Percentiles rank a stretch among this genome's conserved stretches.
Conservation (phyloP, 2,797 vertebrate species). For the Enteromius mattozi region DNA sequence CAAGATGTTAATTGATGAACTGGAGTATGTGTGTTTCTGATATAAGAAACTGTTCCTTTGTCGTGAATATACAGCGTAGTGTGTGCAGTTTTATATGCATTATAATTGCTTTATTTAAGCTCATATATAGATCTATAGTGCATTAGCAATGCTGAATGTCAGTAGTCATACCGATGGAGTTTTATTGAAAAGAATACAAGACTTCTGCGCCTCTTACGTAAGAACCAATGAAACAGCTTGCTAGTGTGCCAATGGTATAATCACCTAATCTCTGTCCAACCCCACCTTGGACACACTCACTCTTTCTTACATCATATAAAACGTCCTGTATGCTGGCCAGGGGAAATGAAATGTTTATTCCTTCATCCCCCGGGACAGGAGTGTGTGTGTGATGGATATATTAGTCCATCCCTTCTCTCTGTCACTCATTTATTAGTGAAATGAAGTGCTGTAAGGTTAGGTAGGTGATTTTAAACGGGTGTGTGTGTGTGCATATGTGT, state of each 20-base stretch:
- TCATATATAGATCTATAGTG: background rate
- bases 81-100: background rate
- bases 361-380: slow-evolving; percentile 56
- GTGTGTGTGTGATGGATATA: slow-evolving; percentile 18
- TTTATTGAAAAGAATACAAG: slow-evolving; percentile 49
- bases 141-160: slow-evolving; percentile 1
- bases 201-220: slow-evolving; percentile 54
- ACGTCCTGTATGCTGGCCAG: slow-evolving; percentile 75
- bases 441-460: slow-evolving; percentile 44
- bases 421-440: slow-evolving; percentile 53
- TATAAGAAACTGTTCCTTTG: background rate
- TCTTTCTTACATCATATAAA: slow-evolving; percentile 77
- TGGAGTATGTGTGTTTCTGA: background rate
- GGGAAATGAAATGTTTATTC: slow-evolving; percentile 85
- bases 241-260: slow-evolving; percentile 51
- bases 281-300: slow-evolving; percentile 54
- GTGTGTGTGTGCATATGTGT: background rate
- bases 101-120: slow-evolving; percentile 30
- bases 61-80: background rate
- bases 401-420: slow-evolving; percentile 31
- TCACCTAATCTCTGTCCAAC: slow-evolving; percentile 57
- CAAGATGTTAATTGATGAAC: no score
- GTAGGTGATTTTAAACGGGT: slow-evolving; percentile 23
- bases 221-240: slow-evolving; percentile 50
- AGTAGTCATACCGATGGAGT: slow-evolving; percentile 9